Evolutionary conservation across 1,140 invertebrate genomes (phyloP).

Genomic region (Cyclina sinensis): DNA sequence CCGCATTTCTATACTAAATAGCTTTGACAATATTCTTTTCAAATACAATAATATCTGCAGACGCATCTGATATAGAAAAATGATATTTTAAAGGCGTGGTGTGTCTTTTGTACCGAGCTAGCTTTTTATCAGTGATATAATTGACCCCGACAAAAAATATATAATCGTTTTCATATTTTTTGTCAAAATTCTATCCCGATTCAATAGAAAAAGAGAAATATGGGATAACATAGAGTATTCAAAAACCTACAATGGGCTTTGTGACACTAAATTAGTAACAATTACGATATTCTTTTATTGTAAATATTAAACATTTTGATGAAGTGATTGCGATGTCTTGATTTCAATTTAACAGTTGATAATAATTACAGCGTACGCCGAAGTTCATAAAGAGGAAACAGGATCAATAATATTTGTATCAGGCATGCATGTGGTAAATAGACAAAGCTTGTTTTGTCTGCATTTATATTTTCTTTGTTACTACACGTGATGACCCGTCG

Average conservation of each 20-base stretch:
- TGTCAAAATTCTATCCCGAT: slow-evolving; percentile 5
- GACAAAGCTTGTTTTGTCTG: neutral
- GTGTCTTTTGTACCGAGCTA: neutral
- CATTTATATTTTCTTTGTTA: neutral
- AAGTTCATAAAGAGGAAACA: neutral
- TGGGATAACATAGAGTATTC: neutral
- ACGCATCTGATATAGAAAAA: neutral
- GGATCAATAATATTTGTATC: neutral
- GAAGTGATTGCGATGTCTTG: neutral
- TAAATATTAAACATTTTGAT: neutral
- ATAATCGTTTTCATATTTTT: slow-evolving; percentile 25
- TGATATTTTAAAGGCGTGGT: slow-evolving; percentile 14
- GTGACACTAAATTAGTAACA: neutral
- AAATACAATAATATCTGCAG: neutral
- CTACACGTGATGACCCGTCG: slow-evolving; percentile 4
- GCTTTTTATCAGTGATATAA: slow-evolving; percentile 8
- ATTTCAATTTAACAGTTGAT: neutral
- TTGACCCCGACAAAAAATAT: neutral
- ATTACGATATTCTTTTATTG: slow-evolving; percentile 3
- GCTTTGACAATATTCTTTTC: slow-evolving; percentile 6
- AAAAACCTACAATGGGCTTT: neutral
- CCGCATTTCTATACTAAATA: neutral
- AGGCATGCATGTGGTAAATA: neutral
- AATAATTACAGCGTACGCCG: neutral
- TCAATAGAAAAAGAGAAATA: slow-evolving; percentile 14